Base-by-base conservation (phyloP, 2,888 invertebrate genomes). In the Ametastegia equiseti region DNA sequence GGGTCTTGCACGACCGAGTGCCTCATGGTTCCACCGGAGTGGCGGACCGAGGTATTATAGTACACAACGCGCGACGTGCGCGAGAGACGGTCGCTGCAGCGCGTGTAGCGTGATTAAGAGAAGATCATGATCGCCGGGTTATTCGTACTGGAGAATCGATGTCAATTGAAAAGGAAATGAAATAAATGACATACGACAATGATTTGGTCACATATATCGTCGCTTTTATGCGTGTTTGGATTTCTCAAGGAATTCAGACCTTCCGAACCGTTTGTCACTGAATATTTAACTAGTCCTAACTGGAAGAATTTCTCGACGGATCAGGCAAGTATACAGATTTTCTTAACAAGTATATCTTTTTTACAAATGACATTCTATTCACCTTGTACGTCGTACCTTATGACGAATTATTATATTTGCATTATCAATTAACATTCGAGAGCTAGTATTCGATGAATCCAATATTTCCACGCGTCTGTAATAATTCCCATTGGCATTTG, bases 171-270 rank as follows among this genome's bases (percentile, higher is more conserved):
- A 33, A 19, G 11, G 19, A 33, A 11, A 7, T 5, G 54, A 33
- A 54, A 13, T 36, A 19, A 33, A 30, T 36, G 13, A 19, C 1
- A 27, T 54, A 27, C 0, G 60, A 45, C 60, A 60, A 90, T 90
- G 90, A 91, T 92, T 85, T 97, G 97, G 97, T 90, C 95, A 73
- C 93, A 93, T 90, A 94, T 96, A 81, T 96, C 96, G 0, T 90
- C 96, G 77, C 91, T 97, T 73, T 92, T 97, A 15, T 96, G 97
- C 89, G 92, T 95, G 50, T 97, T 97, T 89, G 97, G 97, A 1
- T 95, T 97, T 86, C 92, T 97, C 80, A 95, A 97, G 84, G 97
- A 97, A 91, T 94, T 97, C 82, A 93, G 97, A n/a, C 97, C 97
- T 0, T 97, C 97, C 0, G 97, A 97, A 88, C 96, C 97, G 0